A percentile compares a stretch with the other conserved stretches of the same genome.
Evolutionary conservation across 2,888 invertebrate genomes (phyloP).

Genomic region (Nipponacmea schrenckii): DNA sequence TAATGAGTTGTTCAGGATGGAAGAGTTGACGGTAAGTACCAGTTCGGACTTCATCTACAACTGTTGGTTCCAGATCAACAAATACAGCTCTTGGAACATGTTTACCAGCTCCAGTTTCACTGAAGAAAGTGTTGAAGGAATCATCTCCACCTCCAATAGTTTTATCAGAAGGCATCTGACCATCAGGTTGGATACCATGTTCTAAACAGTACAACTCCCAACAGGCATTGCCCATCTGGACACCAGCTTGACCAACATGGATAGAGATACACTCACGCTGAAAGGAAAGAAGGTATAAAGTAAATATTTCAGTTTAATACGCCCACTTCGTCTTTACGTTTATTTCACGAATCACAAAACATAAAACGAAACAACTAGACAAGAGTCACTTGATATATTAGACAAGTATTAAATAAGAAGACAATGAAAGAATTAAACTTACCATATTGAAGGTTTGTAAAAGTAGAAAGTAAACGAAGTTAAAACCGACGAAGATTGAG

Average conservation of each 20-base stretch:
- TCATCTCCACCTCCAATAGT: slow-evolving; percentile 77
- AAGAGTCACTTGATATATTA: too few species aligned
- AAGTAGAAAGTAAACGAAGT: too few species aligned
- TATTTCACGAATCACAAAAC: too few species aligned
- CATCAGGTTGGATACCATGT: slow-evolving; percentile 71
- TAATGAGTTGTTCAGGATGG: slow-evolving; percentile 97
- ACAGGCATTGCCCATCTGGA: slow-evolving; percentile 72
- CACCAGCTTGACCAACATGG: slow-evolving; percentile 70
- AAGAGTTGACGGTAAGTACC: slow-evolving; percentile 87
- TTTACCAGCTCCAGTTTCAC: slow-evolving; percentile 92
- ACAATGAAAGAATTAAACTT: too few species aligned
- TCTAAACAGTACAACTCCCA: slow-evolving; percentile 73
- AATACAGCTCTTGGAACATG: slow-evolving; percentile 93
- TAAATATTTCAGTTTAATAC: too few species aligned
- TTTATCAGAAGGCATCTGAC: slow-evolving; percentile 80
- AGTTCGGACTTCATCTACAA: slow-evolving; percentile 75
- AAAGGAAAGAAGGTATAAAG: slow-evolving; percentile 27
- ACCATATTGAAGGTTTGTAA: too few species aligned
- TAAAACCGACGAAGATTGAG: too few species aligned
- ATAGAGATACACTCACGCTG: slow-evolving; percentile 70
- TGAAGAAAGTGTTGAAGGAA: slow-evolving; percentile 83
- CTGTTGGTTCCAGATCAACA: slow-evolving; percentile 95
- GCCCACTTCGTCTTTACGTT: too few species aligned
- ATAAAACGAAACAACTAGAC: neutral
- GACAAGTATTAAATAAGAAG: too few species aligned